These are phyloP conservation scores for Melanotaenia boesemani DNA, from an alignment of 2,797 vertebrate genomes.

Conservation along the genomic window DNA sequence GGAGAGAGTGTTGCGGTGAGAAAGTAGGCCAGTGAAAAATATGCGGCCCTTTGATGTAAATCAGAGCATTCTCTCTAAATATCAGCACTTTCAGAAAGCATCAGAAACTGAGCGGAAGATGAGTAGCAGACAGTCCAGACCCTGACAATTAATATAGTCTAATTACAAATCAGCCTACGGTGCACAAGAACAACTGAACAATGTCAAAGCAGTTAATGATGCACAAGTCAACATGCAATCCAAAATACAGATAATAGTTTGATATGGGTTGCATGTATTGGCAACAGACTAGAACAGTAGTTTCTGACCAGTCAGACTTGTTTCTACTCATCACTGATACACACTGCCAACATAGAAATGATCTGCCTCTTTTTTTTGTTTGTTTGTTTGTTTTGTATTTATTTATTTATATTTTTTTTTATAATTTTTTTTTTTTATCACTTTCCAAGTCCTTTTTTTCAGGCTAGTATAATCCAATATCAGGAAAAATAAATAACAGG, in stretches of 20 bases:
- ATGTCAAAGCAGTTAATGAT: constrained; percentile 20
- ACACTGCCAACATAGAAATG: too few species aligned
- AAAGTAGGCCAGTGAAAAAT: constrained; percentile 84
- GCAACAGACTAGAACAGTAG: background rate
- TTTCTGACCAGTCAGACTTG: background rate
- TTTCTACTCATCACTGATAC: background rate
- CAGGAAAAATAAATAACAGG: too few species aligned
- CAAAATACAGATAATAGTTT: background rate
- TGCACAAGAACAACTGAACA: constrained; percentile 5
- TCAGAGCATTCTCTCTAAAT: constrained; percentile 81
- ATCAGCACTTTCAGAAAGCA: constrained; percentile 70
- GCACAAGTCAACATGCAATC: constrained; percentile 9
- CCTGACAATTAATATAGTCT: constrained; percentile 52
- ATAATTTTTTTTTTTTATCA: too few species aligned
- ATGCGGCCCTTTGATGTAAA: constrained; percentile 83
- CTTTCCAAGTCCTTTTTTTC: too few species aligned
- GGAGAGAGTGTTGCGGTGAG: constrained; percentile 74
- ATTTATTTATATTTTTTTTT: too few species aligned
- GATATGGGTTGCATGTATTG: constrained; percentile 1
- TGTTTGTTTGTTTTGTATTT: background rate
- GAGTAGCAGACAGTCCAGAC: constrained; percentile 53
- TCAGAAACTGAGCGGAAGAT: constrained; percentile 47
- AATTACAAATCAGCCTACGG: constrained; percentile 43
- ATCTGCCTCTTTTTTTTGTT: background rate
- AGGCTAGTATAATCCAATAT: too few species aligned